phyloP scores from a whole-genome alignment of 2,888 invertebrate genomes.

The Alloscopus bannaensis region DNA sequence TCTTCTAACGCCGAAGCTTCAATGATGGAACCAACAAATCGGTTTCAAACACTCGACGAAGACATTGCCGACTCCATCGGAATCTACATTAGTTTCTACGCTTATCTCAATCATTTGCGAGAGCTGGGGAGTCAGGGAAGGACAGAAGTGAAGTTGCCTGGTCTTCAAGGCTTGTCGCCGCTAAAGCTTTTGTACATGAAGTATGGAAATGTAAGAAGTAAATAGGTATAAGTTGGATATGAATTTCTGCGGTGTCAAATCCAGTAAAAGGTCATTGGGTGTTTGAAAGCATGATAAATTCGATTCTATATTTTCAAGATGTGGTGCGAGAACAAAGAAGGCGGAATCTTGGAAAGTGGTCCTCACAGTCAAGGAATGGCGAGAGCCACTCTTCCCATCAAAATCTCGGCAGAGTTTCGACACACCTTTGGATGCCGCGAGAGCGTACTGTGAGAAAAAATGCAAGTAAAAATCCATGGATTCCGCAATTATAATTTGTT shows the following conservation, averaged over 20 bases:
- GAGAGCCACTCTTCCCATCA: constrained; percentile 12
- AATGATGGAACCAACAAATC: background rate
- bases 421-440: constrained; percentile 33
- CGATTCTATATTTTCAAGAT: constrained; percentile 3
- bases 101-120: constrained; percentile 11
- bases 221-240: background rate
- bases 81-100: constrained; percentile 9
- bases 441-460: too few relatives aligned
- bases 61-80: constrained; percentile 26
- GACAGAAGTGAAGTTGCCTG: constrained; percentile 20
- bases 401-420: background rate
- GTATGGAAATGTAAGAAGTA: constrained; percentile 27
- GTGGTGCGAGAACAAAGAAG: constrained; percentile 40
- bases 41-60: constrained; percentile 18
- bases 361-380: constrained; percentile 5
- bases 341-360: background rate
- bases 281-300: background rate
- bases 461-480: too few relatives aligned
- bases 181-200: constrained; percentile 34
- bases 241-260: background rate
- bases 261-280: background rate
- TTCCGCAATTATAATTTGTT: too few relatives aligned
- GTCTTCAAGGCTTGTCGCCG: constrained; percentile 10
- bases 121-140: constrained; percentile 4
- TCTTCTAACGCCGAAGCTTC: background rate